Evolutionary conservation across 2,888 invertebrate genomes (phyloP), one percentile per base, ranked within the genome.

Genomic region (Lysandra coridon): DNA sequence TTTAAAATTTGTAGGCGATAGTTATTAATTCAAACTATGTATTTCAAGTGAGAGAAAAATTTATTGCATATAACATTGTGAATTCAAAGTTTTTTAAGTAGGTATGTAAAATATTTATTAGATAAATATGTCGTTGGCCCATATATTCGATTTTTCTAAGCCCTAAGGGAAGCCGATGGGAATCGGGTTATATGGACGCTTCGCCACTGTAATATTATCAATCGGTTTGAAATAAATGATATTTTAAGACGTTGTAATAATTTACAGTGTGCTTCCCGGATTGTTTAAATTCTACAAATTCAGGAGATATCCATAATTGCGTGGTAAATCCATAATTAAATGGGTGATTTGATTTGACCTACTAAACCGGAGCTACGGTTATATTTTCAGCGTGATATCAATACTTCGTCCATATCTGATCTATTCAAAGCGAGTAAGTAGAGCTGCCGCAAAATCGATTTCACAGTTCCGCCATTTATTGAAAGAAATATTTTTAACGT

Each of bases 351-450:
- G 33, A 64, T 64, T 64, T 64, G 64, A 30, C 64, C 64, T 30
- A 64, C 69, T 69, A 14, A 33, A 5, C 12, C 33, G 33, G 17
- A 33, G 69, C 33, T 37, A 37, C 14, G 30, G 33, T 37, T 33
- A 69, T 23, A 37, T 33, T 69, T 12, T 64, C 12, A 37, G 33
- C 33, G 33, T 37, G 33, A 37, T 14, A 69, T 69, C 69, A 23
- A 64, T 64, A 10, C 64, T 30, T 10, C 33, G 33, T 69, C 69
- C 12, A 69, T 69, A 69, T 69, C 33, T 69, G 33, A 69, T 69
- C 17, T 69, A 69, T 33, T 69, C 69, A 69, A 69, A 64, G n/a
- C 62, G 62, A 64, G 7, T 64, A 64, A 33, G 69, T 33, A 69
- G 37, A 69, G 12, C 12, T 69, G 33, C 69, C 33, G 69, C 33